Conservation (phyloP, 2,797 vertebrate genomes). For the Cygnus olor region DNA sequence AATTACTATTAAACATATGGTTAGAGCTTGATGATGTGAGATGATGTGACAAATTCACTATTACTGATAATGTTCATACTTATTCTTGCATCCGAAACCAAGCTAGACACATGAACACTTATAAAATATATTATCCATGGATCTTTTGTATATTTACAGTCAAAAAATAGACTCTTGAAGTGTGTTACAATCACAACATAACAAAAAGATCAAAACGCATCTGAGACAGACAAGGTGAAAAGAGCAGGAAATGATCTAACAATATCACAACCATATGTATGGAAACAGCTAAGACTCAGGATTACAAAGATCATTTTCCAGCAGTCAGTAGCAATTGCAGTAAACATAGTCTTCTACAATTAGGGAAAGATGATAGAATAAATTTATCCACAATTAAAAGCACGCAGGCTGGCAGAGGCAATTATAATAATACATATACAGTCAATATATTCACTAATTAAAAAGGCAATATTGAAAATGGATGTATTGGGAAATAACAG, state of each 20-base stretch:
- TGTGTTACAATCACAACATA: not conserved
- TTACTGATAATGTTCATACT: not conserved
- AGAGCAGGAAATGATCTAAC: not conserved
- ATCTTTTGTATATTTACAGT: not conserved
- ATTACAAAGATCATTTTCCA: slow-evolving; percentile 10
- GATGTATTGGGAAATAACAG: slow-evolving; percentile 61
- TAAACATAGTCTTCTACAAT: slow-evolving; percentile 52
- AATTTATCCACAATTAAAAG: slow-evolving; percentile 62
- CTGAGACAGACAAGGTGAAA: not conserved
- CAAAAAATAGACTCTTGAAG: not conserved
- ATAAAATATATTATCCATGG: not conserved
- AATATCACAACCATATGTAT: not conserved
- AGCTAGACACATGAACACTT: not conserved
- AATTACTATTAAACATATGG: not conserved
- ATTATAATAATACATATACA: slow-evolving; percentile 62
- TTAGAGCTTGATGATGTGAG: not conserved
- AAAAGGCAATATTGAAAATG: slow-evolving; percentile 58
- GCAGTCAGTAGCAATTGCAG: slow-evolving; percentile 30
- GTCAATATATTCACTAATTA: slow-evolving; percentile 69
- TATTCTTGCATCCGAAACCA: not conserved
- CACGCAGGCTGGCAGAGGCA: slow-evolving; percentile 12
- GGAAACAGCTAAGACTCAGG: not conserved
- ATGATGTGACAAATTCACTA: not conserved
- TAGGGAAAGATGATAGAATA: slow-evolving; percentile 39
- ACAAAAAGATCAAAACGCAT: not conserved